Evolutionary conservation across 1,140 invertebrate genomes (phyloP), one percentile per base, ranked within the genome.

Genomic region (Apis dorsata): DNA sequence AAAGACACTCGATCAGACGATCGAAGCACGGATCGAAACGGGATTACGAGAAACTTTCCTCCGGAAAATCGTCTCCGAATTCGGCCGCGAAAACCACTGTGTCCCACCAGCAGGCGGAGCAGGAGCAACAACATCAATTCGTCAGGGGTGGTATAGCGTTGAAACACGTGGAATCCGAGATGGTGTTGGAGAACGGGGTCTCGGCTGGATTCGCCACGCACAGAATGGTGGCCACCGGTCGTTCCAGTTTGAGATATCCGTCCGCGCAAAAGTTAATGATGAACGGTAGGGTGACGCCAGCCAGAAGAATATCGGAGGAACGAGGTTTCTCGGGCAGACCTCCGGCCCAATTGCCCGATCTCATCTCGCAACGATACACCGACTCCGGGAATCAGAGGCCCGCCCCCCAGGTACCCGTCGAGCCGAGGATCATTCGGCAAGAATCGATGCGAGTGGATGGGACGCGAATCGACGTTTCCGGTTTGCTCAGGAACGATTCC

Each of bases 241-340:
- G 93, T 59, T 94, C 93, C n/a, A 94, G 93, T 83, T 76, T 94
- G 69, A 90, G 93, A 87, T 94, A 93, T 68, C 91, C 94, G 9
- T 91, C 93, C 0, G 90, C 93, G 2, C 94, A 94, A 74, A 94
- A 95, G 81, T 89, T 94, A 1, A 88, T 94, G 71, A 88, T 95
- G 10, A 95, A 95, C 85, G 95, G 94, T 7, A 94, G 94, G 81
- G 91, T 93, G 4, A 90, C 90, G 8, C 90, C 93, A 0, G 85
- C 93, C 5, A 94, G 94, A 12, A 87, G 90, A 85, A 86, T 90
- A 66, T 79, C 86, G 44, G 93, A 91, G 49, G 90, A 91, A 4
- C 86, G 83, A 75, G 65, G 87, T 44, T 86, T 89, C 53, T 51
- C 84, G 12, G 60, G 86, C 1, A 86, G 88, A 84, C 91, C 89